These are phyloP conservation scores for Xenopus borealis DNA, from an alignment of 2,113 vertebrate genomes.

Conservation along the genomic window DNA sequence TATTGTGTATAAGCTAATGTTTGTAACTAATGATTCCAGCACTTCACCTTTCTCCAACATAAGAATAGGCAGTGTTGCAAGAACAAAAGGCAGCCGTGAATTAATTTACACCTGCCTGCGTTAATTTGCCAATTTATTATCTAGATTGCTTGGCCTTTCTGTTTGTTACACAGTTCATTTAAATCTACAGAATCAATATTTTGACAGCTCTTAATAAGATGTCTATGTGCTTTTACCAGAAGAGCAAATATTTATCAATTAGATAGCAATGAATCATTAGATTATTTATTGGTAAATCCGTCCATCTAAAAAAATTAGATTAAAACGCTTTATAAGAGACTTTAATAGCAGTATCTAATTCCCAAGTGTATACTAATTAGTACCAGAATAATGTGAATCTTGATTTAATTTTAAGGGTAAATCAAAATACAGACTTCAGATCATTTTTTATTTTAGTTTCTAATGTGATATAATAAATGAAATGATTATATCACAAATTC, in stretches of 20 bases:
- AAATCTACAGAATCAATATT: constrained; percentile 43
- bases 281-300: constrained; percentile 20
- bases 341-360: no score
- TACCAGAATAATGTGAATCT: no score
- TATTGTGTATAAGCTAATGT: constrained; percentile 39
- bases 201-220: constrained; percentile 45
- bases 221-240: constrained; percentile 34
- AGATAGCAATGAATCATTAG: constrained; percentile 35
- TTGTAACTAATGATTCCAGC: constrained; percentile 42
- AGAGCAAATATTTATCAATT: constrained; percentile 46
- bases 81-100: constrained; percentile 35
- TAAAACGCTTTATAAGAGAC: no score
- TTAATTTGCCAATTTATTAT: constrained; percentile 53
- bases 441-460: no score
- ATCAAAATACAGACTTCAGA: no score
- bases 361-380: no score
- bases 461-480: no score
- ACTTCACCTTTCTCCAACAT: constrained; percentile 39
- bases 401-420: no score
- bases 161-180: constrained; percentile 45
- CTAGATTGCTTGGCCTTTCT: constrained; percentile 92
- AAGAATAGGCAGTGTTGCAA: constrained; percentile 6
- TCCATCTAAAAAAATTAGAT: background rate
- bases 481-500: no score
- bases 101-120: constrained; percentile 47